Conservation (phyloP, 2,888 invertebrate species). For the Acleris emargana region DNA sequence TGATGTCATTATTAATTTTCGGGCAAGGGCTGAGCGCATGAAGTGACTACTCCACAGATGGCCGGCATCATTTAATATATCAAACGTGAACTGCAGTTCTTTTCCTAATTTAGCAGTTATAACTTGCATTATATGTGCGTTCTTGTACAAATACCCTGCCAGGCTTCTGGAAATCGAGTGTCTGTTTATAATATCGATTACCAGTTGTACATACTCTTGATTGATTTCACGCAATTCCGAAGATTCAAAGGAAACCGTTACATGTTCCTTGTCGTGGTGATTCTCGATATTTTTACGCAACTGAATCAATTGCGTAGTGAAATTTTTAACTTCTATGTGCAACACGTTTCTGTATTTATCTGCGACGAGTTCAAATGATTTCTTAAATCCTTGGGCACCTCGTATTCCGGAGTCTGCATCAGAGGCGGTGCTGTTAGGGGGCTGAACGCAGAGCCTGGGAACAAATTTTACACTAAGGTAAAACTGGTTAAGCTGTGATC, state of each 20-base stretch:
- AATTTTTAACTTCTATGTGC: slow-evolving; percentile 51
- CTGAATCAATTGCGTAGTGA: slow-evolving; percentile 51
- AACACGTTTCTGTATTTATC: slow-evolving; percentile 61
- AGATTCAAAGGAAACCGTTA: slow-evolving; percentile 38
- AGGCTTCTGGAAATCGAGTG: slow-evolving; percentile 39
- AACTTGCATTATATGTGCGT: slow-evolving; percentile 55
- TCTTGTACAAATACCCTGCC: slow-evolving; percentile 45
- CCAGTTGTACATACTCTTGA: slow-evolving; percentile 44
- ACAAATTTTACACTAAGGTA: slow-evolving; percentile 49
- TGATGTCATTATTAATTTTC: slow-evolving; percentile 63
- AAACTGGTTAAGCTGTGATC: slow-evolving; percentile 61
- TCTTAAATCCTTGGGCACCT: slow-evolving; percentile 51
- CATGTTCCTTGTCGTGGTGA: slow-evolving; percentile 42
- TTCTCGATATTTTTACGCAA: slow-evolving; percentile 47
- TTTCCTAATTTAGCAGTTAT: slow-evolving; percentile 60
- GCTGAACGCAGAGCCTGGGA: slow-evolving; percentile 42
- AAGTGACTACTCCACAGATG: slow-evolving; percentile 71
- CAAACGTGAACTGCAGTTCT: slow-evolving; percentile 60
- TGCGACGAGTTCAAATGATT: slow-evolving; percentile 53
- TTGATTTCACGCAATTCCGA: slow-evolving; percentile 48
- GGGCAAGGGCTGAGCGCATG: slow-evolving; percentile 62
- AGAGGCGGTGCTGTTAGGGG: neutral
- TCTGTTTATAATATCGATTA: slow-evolving; percentile 43
- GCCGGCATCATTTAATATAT: slow-evolving; percentile 60
- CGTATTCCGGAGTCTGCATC: slow-evolving; percentile 31